phyloP scores from a whole-genome alignment of 1,140 invertebrate genomes.

The Calosoma granatense region DNA sequence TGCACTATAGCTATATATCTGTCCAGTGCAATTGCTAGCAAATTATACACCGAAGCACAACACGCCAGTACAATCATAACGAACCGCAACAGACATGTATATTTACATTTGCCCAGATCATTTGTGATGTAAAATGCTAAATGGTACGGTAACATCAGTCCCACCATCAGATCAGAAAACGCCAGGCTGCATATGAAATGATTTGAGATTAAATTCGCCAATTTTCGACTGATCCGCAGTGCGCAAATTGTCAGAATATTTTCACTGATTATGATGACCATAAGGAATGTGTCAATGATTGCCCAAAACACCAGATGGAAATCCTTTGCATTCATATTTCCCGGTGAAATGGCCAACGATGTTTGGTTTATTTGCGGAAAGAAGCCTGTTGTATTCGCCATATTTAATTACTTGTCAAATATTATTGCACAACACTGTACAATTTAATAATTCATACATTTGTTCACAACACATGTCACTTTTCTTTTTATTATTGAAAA shows the following conservation, averaged over 20 bases:
- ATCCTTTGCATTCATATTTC: slow-evolving; percentile 36
- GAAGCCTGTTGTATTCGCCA: no score
- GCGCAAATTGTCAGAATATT: slow-evolving; percentile 63
- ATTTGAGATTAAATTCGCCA: slow-evolving; percentile 55
- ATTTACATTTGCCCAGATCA: slow-evolving; percentile 42
- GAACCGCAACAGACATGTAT: slow-evolving; percentile 56
- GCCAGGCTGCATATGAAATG: slow-evolving; percentile 64
- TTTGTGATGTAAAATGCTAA: slow-evolving; percentile 54
- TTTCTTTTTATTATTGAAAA: no score
- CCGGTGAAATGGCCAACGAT: no score
- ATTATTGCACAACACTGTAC: no score
- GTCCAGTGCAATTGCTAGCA: slow-evolving; percentile 74
- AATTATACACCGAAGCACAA: slow-evolving; percentile 66
- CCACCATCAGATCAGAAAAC: slow-evolving; percentile 62
- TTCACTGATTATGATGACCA: slow-evolving; percentile 52
- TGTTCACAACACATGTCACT: no score
- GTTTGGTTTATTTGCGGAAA: no score
- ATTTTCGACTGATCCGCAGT: slow-evolving; percentile 49
- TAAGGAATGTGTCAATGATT: slow-evolving; percentile 49
- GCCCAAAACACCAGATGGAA: slow-evolving; percentile 38
- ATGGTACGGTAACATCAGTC: slow-evolving; percentile 61
- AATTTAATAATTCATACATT: no score
- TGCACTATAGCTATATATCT: slow-evolving; percentile 73
- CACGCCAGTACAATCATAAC: slow-evolving; percentile 60
- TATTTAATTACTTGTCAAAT: no score